A percentile compares a stretch with the other conserved stretches of the same genome.
Evolutionary conservation across 2,113 vertebrate genomes (phyloP).

Genomic region (Thunnus maccoyii): DNA sequence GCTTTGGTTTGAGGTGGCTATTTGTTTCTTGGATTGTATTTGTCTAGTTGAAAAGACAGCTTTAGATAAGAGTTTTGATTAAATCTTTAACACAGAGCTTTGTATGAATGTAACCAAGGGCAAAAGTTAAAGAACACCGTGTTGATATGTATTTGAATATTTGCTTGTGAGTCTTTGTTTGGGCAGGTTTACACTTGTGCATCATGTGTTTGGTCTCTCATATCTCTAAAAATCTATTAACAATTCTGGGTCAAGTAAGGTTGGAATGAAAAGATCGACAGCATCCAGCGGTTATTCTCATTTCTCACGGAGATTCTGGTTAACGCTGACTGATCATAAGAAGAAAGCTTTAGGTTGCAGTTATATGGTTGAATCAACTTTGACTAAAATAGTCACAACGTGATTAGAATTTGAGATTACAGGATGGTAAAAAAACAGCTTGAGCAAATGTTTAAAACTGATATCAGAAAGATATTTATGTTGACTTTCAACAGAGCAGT

Average conservation of each 20-base stretch:
- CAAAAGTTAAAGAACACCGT: too few relatives aligned
- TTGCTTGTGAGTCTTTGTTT: too few relatives aligned
- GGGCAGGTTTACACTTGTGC: too few relatives aligned
- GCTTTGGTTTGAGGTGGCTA: not conserved
- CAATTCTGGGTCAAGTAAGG: not conserved
- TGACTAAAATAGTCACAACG: not conserved
- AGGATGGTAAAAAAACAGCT: not conserved
- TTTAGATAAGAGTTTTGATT: too few relatives aligned
- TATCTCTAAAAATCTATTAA: not conserved
- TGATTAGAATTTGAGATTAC: not conserved
- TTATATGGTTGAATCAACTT: not conserved
- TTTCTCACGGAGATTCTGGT: not conserved
- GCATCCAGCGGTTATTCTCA: not conserved
- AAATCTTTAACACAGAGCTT: too few relatives aligned
- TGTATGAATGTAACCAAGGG: too few relatives aligned
- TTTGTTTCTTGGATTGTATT: not conserved
- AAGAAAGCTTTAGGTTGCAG: not conserved
- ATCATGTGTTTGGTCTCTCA: too few relatives aligned
- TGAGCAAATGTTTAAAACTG: not conserved
- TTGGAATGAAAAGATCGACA: not conserved
- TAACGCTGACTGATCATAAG: not conserved
- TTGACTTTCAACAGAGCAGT: conserved; percentile 11
- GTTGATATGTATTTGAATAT: too few relatives aligned
- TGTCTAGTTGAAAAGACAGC: not conserved
- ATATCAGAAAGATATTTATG: conserved; percentile 1